A percentile compares a stretch with the other conserved stretches of the same genome.
Evolutionary conservation across 2,797 vertebrate genomes (phyloP).

Genomic region (Yasuhikotakia modesta): DNA sequence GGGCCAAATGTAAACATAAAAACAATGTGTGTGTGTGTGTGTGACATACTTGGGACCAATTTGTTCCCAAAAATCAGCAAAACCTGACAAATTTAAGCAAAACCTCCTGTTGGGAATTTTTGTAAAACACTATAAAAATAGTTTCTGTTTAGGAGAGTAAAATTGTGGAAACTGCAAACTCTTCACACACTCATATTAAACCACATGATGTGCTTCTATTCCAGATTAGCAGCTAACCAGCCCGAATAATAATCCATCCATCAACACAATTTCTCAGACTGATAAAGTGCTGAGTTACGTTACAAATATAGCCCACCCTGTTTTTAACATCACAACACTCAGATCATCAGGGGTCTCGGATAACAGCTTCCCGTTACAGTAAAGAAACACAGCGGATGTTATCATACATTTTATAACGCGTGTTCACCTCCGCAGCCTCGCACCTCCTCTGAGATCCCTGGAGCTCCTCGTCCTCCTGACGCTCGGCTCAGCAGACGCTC

Average conservation of each 20-base stretch:
- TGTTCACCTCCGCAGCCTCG: constrained; percentile 30
- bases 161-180: too few relatives aligned
- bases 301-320: background rate
- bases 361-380: constrained; percentile 59
- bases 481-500: constrained; percentile 62
- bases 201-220: too few relatives aligned
- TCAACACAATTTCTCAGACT: background rate
- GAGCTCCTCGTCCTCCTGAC: constrained; percentile 23
- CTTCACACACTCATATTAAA: too few relatives aligned
- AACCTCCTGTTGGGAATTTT: too few relatives aligned
- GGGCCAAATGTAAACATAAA: too few relatives aligned
- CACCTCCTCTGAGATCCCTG: constrained; percentile 41
- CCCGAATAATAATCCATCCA: background rate
- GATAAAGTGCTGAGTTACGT: background rate
- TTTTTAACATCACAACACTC: constrained; percentile 20
- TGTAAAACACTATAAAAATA: too few relatives aligned
- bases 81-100: too few relatives aligned
- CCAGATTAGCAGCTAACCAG: too few relatives aligned
- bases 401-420: constrained; percentile 75
- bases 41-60: too few relatives aligned
- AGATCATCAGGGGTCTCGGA: constrained; percentile 16
- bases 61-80: too few relatives aligned
- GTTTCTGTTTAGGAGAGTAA: too few relatives aligned
- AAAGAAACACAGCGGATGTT: constrained; percentile 83
- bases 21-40: too few relatives aligned